A percentile compares a stretch with the other conserved stretches of the same genome.
Conservation (phyloP, 2,797 vertebrate species). For the Scleropages formosus region DNA sequence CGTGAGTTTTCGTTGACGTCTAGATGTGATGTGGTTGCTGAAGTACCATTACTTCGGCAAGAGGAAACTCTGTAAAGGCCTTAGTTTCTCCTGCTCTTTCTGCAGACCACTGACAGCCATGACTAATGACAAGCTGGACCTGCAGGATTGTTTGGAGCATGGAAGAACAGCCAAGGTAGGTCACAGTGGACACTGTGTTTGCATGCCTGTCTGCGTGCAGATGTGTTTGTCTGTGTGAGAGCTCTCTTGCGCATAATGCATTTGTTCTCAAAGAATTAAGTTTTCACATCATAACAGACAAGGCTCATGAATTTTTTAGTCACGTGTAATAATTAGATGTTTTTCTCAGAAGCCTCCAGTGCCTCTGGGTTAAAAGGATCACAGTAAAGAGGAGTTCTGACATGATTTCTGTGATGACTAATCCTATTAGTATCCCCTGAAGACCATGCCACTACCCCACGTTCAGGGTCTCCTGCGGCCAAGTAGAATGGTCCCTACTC, state of each 20-base stretch:
- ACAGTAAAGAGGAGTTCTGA: background rate
- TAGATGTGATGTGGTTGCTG: no score
- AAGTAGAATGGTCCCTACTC: background rate
- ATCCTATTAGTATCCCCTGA: background rate
- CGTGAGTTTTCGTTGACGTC: no score
- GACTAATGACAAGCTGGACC: conserved; percentile 84
- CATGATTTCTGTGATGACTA: background rate
- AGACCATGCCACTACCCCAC: background rate
- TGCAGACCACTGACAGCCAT: conserved; percentile 85
- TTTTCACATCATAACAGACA: no score
- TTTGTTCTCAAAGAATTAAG: no score
- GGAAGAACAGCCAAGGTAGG: conserved; percentile 94
- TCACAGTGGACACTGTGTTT: background rate
- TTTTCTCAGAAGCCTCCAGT: background rate
- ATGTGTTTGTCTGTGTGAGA: background rate
- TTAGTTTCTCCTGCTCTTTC: conserved; percentile 31
- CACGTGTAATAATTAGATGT: background rate
- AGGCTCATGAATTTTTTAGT: no score
- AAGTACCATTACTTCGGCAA: no score
- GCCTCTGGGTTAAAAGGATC: background rate
- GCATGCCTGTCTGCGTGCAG: background rate
- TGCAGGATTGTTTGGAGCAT: conserved; percentile 94
- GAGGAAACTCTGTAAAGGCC: background rate
- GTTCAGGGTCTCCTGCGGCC: background rate
- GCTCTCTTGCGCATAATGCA: no score